Base-by-base conservation (phyloP, 2,888 invertebrate species). In the Caenorhabditis afra region DNA sequence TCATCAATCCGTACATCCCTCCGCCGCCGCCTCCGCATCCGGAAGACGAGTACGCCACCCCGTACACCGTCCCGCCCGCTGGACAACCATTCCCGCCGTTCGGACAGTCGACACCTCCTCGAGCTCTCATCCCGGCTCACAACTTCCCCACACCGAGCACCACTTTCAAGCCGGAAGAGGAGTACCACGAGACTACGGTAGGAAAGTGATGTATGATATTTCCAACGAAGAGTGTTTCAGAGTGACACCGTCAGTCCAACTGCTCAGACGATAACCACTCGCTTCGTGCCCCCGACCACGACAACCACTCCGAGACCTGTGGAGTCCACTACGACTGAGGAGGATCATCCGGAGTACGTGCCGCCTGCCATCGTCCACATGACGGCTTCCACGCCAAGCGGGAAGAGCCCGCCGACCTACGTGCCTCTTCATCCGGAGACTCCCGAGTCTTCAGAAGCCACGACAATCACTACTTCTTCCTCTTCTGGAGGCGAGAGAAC, bases 371-470 rank as follows among this genome's bases (percentile, higher is more conserved):
- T 73, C 12, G 64, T 47, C 14, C 71, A 76, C 29, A 75, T 73
- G 79, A 76, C 76, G 8, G 52, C 77, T 10, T 58, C 66, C 4
- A 77, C 76, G 2, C 57, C 76, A n/a, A 47, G 61, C 59, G 75
- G 62, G 0, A 61, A 74, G 23, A 71, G 53, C 23, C 75, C 67
- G 11, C 81, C 79, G 14, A 80, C 83, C 8, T 81, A 64, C 45
- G 59, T 55, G 8, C 79, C 81, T 7, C 58, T 79, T 12, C 61
- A 78, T 65, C 81, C 83, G 22, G 70, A 77, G 58, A 80, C 75
- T 29, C 29, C 29, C 3, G 29, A 29, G 4, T 62, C 71, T 3
- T 59, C 68, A 16, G 47, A 64, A 0, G 55, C 62, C 11, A 61
- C 76, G 4, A 68, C 68, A 12, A 41, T 62, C 16, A 58, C 45